A percentile compares a stretch with the other conserved stretches of the same genome.
Evolutionary conservation across 2,113 vertebrate species (phyloP).

Genomic region (Puma concolor): DNA sequence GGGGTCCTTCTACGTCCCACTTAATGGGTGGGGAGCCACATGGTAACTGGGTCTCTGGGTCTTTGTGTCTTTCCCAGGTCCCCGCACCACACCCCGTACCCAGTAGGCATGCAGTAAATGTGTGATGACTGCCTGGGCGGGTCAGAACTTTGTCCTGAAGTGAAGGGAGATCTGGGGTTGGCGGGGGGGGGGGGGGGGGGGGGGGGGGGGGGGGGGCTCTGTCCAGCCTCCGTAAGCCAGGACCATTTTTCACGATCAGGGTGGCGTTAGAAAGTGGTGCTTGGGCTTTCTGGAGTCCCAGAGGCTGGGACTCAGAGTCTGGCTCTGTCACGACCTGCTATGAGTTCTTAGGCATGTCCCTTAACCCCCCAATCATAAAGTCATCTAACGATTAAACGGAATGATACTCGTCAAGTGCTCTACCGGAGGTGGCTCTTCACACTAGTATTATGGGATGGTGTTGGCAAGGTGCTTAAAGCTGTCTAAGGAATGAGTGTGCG

Average conservation of each 20-base stretch:
- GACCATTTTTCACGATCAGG: background rate
- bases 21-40: rapidly evolving
- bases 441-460: background rate
- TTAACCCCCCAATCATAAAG: background rate
- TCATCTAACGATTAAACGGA: background rate
- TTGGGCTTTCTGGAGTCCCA: background rate
- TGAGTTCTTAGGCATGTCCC: background rate
- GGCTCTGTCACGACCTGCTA: background rate
- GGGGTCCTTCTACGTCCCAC: background rate
- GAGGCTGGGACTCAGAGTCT: background rate
- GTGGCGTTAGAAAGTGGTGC: background rate
- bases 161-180: background rate
- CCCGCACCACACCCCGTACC: background rate
- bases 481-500: background rate
- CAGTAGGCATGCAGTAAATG: background rate
- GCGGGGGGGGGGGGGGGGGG: too few species aligned
- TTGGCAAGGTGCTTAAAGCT: background rate
- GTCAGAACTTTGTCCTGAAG: background rate
- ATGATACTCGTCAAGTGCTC: background rate
- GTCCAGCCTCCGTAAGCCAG: background rate
- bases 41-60: background rate
- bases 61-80: background rate
- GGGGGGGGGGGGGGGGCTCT: too few species aligned
- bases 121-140: rapidly evolving
- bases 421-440: background rate